These are phyloP conservation scores for Lepisosteus oculatus DNA, from an alignment of 2,113 vertebrate genomes.

Conservation along the genomic window DNA sequence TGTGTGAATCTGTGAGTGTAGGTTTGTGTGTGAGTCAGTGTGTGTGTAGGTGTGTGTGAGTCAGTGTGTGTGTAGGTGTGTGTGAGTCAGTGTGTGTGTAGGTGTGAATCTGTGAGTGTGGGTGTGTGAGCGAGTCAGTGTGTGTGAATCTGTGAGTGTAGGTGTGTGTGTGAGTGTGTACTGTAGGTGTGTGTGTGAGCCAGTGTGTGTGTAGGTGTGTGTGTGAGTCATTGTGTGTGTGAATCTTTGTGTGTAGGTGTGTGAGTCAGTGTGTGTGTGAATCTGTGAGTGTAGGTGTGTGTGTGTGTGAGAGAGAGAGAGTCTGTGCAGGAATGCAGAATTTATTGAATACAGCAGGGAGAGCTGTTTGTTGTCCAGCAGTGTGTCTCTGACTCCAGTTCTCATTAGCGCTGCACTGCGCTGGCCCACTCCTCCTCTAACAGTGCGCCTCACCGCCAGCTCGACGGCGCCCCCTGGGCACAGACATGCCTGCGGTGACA, in stretches of 20 bases:
- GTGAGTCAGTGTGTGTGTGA: background rate
- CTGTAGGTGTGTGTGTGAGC: background rate
- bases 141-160: background rate
- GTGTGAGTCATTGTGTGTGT: conserved; percentile 1
- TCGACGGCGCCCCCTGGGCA: no score
- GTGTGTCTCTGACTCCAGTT: no score
- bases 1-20: background rate
- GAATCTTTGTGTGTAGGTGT: background rate
- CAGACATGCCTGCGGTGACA: no score
- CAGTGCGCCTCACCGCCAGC: no score
- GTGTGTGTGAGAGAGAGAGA: background rate
- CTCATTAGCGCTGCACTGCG: no score
- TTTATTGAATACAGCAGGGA: no score
- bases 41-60: background rate
- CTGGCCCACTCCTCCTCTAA: no score
- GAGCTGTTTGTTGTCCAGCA: no score
- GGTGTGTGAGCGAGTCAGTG: background rate
- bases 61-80: background rate
- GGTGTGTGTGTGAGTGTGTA: background rate
- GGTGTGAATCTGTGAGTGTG: background rate
- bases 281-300: background rate
- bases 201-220: conserved; percentile 4
- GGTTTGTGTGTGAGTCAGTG: background rate
- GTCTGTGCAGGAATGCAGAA: background rate
- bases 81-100: background rate